Evolutionary conservation across 1,140 invertebrate species (phyloP).

Genomic region (Stegodyphus dumicola): DNA sequence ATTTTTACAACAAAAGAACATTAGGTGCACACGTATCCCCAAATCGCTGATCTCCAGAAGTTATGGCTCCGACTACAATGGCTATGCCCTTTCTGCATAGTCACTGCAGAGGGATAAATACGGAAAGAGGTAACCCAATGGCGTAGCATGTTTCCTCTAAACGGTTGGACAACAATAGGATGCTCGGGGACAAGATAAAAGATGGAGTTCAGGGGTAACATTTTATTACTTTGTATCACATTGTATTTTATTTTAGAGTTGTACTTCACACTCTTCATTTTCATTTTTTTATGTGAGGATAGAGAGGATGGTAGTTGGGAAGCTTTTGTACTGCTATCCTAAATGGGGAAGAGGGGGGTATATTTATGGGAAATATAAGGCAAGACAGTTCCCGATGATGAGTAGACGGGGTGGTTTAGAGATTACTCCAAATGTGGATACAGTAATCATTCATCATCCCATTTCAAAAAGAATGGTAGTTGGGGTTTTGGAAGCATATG

Average conservation of each 20-base stretch:
- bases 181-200: slow-evolving; percentile 21
- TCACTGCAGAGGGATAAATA: background rate
- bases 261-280: slow-evolving; percentile 13
- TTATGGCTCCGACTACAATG: background rate
- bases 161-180: slow-evolving; percentile 20
- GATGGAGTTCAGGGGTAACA: background rate
- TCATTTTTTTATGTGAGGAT: background rate
- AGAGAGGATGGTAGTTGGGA: background rate
- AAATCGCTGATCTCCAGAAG: background rate
- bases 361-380: slow-evolving; percentile 19
- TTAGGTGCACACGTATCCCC: background rate
- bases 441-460: background rate
- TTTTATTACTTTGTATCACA: slow-evolving; percentile 36
- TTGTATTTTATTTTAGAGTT: slow-evolving; percentile 18
- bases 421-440: background rate
- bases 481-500: too few species aligned
- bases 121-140: slow-evolving; percentile 1
- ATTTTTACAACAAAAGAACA: background rate
- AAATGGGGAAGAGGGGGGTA: background rate
- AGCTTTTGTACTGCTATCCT: background rate
- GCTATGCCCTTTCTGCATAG: background rate
- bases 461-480: too few species aligned
- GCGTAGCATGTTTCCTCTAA: background rate
- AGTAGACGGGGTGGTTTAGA: slow-evolving; percentile 9
- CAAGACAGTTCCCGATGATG: background rate